A percentile compares a stretch with the other conserved stretches of the same genome.
phyloP scores from a whole-genome alignment of 2,888 invertebrate species.

The Caenorhabditis sp. region DNA sequence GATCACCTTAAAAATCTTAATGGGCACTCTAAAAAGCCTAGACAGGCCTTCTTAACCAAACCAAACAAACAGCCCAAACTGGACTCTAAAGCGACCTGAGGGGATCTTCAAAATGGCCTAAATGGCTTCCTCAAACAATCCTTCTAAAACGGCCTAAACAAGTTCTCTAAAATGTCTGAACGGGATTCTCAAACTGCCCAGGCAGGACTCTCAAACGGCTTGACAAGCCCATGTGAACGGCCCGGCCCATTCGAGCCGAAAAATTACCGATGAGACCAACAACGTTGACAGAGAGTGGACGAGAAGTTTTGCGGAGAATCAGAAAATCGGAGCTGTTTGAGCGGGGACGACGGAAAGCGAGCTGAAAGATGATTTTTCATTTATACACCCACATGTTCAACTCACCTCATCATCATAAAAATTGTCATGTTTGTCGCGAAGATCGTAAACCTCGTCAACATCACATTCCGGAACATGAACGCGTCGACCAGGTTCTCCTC shows the following conservation, averaged over 20 bases:
- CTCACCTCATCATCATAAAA: conserved; percentile 51
- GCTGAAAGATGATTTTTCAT: neutral
- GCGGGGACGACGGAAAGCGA: conserved; percentile 48
- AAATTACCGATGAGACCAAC: conserved; percentile 56
- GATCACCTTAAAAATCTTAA: too few species aligned
- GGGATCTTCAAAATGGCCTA: too few species aligned
- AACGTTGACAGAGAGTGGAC: conserved; percentile 58
- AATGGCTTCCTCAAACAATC: too few species aligned
- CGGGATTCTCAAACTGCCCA: too few species aligned
- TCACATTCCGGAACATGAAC: conserved; percentile 43
- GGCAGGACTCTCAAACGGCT: too few species aligned
- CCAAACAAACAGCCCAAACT: too few species aligned
- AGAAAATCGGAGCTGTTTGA: conserved; percentile 58
- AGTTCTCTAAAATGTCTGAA: too few species aligned
- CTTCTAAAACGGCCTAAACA: too few species aligned
- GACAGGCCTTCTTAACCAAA: too few species aligned
- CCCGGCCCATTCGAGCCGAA: neutral
- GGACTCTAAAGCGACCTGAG: too few species aligned
- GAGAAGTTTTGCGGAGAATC: conserved; percentile 57
- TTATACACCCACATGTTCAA: neutral
- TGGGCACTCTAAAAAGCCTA: too few species aligned
- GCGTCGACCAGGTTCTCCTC: conserved; percentile 8
- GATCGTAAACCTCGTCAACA: conserved; percentile 50
- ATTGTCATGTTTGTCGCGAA: conserved; percentile 41
- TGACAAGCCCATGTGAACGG: too few species aligned